Base-by-base conservation (phyloP, 2,797 vertebrate species). In the Microcaecilia unicolor region DNA sequence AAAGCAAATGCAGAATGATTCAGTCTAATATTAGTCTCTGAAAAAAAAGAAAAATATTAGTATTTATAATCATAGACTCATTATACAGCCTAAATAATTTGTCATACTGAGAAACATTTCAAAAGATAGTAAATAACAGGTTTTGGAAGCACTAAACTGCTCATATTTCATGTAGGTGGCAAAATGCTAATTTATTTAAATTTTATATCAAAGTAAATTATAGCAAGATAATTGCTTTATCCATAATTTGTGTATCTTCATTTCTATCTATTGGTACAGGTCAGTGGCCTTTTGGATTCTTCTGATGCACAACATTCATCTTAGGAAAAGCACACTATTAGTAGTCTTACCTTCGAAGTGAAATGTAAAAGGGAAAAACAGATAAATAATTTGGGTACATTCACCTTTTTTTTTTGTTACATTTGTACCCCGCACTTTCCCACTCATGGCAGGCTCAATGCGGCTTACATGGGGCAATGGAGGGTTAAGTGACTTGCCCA, bases 71-170 rank as follows among this genome's bases (percentile, higher is more conserved):
- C 28, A 41, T 47, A 30, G 38, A 42, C 16, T 2, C 49, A 54
- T 40, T 31, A 37, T 20, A 38, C 10, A 36, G 19, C 13, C 28
- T 37, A 31, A 61, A 54, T 31, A 38, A 50, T 34, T 44, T 28
- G 43, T 10, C 50, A 10, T 18, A 61, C 48, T 55, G 37, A 50
- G n/a, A n/a, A n/a, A 52, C 26, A 22, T 45, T 59, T 52, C 47
- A 48, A 48, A 9, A 51, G 16, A 16, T 43, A 9, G 26, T 10
- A 5, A 26, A 30, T 51, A 52, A n/a, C 50, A 25, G 10, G 43
- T 67, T 58, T 37, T 37, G 43, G 29, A 9, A 5, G 10, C 14
- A 52, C 39, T 57, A 59, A 54, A 64, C 55, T 52, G 59, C 48
- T 57, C 31, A 55, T 36, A 45, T 37, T 55, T 19, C 37, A 34